These are phyloP conservation scores for Opisthograptis luteolata DNA, from an alignment of 2,888 invertebrate species.

Conservation along the genomic window DNA sequence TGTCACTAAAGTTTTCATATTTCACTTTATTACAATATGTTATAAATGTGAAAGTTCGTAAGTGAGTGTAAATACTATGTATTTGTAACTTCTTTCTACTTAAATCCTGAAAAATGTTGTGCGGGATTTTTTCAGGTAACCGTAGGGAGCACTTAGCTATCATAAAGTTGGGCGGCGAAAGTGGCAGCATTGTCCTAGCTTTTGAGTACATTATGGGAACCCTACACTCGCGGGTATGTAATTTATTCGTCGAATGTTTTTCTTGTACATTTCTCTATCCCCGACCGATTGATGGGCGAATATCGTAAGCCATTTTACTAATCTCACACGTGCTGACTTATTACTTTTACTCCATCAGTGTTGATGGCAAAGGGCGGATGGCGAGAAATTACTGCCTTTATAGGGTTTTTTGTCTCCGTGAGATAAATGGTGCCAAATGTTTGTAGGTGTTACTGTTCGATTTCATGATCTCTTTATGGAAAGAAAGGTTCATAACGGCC, in stretches of 20 bases:
- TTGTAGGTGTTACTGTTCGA: neutral
- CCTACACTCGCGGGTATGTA: slow-evolving; percentile 11
- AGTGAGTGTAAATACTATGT: no score
- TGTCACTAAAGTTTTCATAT: no score
- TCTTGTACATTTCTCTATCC: slow-evolving; percentile 29
- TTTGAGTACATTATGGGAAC: neutral
- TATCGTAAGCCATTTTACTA: slow-evolving; percentile 22
- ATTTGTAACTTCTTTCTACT: no score
- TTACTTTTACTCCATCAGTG: slow-evolving; percentile 20
- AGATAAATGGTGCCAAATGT: slow-evolving; percentile 1
- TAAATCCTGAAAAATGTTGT: no score
- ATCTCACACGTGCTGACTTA: slow-evolving; percentile 15
- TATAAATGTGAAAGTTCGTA: no score
- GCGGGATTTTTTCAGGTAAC: no score
- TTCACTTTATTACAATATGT: no score
- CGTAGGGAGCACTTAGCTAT: no score
- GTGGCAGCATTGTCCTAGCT: neutral
- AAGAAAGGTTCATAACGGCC: no score
- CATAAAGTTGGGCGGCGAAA: no score
- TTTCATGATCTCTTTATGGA: no score
- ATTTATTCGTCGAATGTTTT: slow-evolving; percentile 32
- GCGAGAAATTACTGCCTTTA: slow-evolving; percentile 13
- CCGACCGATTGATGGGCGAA: slow-evolving; percentile 23
- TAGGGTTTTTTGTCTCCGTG: slow-evolving; percentile 6
- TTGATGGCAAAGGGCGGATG: slow-evolving; percentile 14